These are phyloP conservation scores for Dendronephthya gigantea DNA, from an alignment of 64 coral and sea anemone genomes.

Conservation along the genomic window DNA sequence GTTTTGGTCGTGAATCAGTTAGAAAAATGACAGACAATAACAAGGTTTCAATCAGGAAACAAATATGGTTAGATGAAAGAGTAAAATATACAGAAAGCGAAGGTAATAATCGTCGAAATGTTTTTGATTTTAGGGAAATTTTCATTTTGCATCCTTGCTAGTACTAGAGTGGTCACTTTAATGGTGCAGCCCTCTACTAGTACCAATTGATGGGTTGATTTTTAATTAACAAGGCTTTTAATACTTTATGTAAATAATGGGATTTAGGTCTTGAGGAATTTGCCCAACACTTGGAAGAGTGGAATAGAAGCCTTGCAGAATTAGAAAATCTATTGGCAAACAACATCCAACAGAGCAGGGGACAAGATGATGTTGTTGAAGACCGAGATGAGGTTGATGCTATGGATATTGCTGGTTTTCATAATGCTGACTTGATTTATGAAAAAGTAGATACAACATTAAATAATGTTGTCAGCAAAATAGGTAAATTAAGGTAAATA, in stretches of 20 bases:
- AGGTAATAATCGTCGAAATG: background rate
- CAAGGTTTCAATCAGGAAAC: background rate
- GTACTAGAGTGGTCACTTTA: too few species aligned
- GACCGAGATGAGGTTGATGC: background rate
- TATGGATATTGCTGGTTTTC: slow-evolving; percentile 1
- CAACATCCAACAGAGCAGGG: background rate
- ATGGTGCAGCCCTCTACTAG: too few species aligned
- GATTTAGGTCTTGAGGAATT: background rate
- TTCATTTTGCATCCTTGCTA: background rate
- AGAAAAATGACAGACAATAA: background rate
- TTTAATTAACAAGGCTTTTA: background rate
- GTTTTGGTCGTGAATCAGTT: background rate
- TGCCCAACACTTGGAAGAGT: background rate
- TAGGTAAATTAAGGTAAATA: background rate
- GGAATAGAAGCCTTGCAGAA: background rate
- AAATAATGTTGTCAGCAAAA: background rate
- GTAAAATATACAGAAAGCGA: background rate
- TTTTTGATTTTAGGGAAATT: background rate
- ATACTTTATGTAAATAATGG: background rate
- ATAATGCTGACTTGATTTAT: background rate
- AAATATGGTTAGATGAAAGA: background rate
- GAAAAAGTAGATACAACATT: background rate
- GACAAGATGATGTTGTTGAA: background rate
- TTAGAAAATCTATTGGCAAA: background rate
- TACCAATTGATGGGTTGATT: too few species aligned